phyloP scores from a whole-genome alignment of 2,113 vertebrate genomes.

The Melozone crissalis region DNA sequence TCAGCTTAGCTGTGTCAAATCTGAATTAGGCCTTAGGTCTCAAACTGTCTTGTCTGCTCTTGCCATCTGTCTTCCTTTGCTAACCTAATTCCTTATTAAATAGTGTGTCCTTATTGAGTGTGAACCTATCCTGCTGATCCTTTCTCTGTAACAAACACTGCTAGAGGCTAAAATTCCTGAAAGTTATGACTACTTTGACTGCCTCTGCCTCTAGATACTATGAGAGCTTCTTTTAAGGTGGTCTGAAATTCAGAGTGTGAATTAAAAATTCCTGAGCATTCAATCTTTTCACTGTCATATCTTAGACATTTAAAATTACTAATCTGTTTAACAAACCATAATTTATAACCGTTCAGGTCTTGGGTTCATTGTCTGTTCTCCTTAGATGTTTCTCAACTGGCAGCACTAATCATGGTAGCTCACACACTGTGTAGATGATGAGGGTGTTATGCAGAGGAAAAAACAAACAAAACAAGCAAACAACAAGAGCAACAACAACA shows the following conservation, averaged over 20 bases:
- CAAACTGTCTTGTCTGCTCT: constrained; percentile 36
- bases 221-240: neutral
- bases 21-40: constrained; percentile 27
- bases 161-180: constrained; percentile 45
- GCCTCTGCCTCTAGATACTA: neutral
- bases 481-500: neutral
- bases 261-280: neutral
- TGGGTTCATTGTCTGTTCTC: neutral
- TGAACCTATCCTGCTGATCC: neutral
- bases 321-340: neutral
- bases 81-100: constrained; percentile 47
- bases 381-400: neutral
- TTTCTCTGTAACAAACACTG: constrained; percentile 6
- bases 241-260: neutral
- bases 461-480: neutral
- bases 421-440: neutral
- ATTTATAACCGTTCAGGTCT: neutral
- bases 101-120: neutral
- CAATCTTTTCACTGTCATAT: neutral
- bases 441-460: neutral
- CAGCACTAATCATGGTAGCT: neutral
- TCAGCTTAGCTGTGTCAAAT: neutral
- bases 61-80: constrained; percentile 36
- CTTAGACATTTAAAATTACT: neutral
- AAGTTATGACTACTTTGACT: constrained; percentile 4